Conservation (phyloP, 2,888 invertebrate species). For the Lithophane ornitopus region DNA sequence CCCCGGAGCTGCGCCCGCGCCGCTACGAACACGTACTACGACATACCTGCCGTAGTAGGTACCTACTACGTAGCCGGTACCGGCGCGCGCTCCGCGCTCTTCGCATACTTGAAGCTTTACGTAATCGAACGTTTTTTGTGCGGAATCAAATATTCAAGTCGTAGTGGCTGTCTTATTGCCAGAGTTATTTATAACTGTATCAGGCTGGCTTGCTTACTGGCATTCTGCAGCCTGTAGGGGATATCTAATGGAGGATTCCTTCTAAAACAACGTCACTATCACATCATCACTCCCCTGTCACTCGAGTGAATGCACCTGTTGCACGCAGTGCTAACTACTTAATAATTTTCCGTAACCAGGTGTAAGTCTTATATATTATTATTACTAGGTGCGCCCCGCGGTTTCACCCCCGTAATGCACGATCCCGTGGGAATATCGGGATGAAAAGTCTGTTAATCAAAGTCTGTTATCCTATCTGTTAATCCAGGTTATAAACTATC, state of each 20-base stretch:
- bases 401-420: too few relatives aligned
- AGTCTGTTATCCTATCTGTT: too few relatives aligned
- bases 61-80: constrained; percentile 34
- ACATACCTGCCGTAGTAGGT: constrained; percentile 11
- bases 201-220: background rate
- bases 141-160: constrained; percentile 37
- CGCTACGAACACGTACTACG: constrained; percentile 1
- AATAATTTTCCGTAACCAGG: background rate
- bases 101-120: constrained; percentile 55
- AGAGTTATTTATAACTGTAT: constrained; percentile 19
- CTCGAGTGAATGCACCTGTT: background rate
- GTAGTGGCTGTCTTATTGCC: constrained; percentile 6
- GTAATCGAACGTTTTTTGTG: constrained; percentile 53
- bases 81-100: constrained; percentile 48
- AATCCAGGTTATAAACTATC: too few relatives aligned
- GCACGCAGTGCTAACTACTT: background rate
- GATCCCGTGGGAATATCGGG: too few relatives aligned
- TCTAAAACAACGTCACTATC: background rate
- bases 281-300: background rate
- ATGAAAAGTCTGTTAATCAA: too few relatives aligned
- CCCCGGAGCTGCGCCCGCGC: constrained; percentile 3
- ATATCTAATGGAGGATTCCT: too few relatives aligned
- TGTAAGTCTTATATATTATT: too few relatives aligned
- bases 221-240: background rate
- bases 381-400: too few relatives aligned